phyloP scores from a whole-genome alignment of 92 coral and sea anemone species.

The Heteractis magnifica region DNA sequence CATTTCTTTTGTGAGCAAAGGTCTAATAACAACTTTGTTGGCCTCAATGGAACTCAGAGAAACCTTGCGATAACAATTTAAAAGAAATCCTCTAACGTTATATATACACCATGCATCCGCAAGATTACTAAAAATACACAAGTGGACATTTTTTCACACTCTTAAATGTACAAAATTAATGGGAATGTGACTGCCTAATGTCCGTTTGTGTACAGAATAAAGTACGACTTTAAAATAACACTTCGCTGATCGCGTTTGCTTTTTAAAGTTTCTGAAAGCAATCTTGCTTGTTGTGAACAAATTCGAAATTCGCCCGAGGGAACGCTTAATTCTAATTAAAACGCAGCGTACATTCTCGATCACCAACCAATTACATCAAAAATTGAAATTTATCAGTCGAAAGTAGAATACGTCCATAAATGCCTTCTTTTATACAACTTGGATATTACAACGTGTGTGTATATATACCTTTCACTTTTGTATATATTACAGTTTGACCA shows the following conservation, averaged over 20 bases:
- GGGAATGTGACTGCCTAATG: neutral
- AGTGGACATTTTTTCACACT: constrained; percentile 22
- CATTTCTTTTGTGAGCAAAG: neutral
- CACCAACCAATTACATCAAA: constrained; percentile 24
- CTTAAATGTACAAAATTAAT: constrained; percentile 21
- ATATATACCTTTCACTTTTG: neutral
- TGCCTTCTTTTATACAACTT: neutral
- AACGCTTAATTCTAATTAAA: constrained; percentile 30
- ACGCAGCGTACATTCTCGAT: constrained; percentile 23
- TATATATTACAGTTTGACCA: neutral
- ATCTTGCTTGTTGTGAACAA: constrained; percentile 9
- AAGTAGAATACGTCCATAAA: neutral
- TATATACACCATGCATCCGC: neutral
- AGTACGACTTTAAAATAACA: constrained; percentile 1
- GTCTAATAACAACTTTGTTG: neutral
- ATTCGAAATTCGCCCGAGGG: constrained; percentile 8
- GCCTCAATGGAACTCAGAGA: neutral
- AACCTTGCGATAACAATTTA: neutral
- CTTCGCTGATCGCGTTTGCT: neutral
- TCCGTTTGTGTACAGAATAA: constrained; percentile 5
- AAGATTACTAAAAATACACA: neutral
- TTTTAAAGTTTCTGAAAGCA: constrained; percentile 1
- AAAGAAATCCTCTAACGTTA: neutral
- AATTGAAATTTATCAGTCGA: neutral
- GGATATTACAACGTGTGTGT: neutral